Conservation (phyloP, 1,140 invertebrate genomes). For the Leguminivora glycinivorella region DNA sequence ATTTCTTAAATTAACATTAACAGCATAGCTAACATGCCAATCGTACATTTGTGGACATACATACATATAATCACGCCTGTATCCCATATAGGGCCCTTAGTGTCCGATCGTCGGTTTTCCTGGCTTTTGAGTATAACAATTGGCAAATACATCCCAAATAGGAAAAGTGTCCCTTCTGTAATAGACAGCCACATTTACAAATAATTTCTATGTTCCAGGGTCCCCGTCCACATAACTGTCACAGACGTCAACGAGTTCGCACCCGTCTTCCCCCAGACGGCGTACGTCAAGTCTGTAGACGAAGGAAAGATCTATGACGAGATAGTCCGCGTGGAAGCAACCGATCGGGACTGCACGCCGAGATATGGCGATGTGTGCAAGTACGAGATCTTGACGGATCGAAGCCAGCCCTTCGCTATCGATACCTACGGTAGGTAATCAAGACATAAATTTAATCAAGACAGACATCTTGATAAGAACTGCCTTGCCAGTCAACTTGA, state of each 20-base stretch:
- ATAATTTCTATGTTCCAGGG: slow-evolving; percentile 86
- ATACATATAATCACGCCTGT: too few species aligned
- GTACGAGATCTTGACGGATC: slow-evolving; percentile 93
- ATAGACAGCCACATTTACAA: slow-evolving; percentile 36
- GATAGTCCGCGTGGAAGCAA: slow-evolving; percentile 93
- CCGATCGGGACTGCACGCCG: slow-evolving; percentile 94
- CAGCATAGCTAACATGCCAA: too few species aligned
- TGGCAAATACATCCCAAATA: too few species aligned
- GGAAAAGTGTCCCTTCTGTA: too few species aligned
- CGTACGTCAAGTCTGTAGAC: slow-evolving; percentile 93
- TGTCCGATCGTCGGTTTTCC: too few species aligned
- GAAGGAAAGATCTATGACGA: slow-evolving; percentile 94
- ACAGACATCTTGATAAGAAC: too few species aligned
- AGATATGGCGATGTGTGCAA: slow-evolving; percentile 97
- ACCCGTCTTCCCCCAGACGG: slow-evolving; percentile 92
- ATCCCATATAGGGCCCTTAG: too few species aligned
- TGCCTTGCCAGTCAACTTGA: too few species aligned
- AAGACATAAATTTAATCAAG: too few species aligned
- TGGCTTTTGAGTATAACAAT: too few species aligned
- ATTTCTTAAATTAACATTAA: too few species aligned
- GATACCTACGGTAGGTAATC: slow-evolving; percentile 95
- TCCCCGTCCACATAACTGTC: slow-evolving; percentile 96
- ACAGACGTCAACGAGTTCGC: slow-evolving; percentile 97
- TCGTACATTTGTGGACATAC: too few species aligned
- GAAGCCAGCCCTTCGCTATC: slow-evolving; percentile 94